These are phyloP conservation scores for Lamprotornis superbus DNA, from an alignment of 2,113 vertebrate genomes.

Conservation along the genomic window DNA sequence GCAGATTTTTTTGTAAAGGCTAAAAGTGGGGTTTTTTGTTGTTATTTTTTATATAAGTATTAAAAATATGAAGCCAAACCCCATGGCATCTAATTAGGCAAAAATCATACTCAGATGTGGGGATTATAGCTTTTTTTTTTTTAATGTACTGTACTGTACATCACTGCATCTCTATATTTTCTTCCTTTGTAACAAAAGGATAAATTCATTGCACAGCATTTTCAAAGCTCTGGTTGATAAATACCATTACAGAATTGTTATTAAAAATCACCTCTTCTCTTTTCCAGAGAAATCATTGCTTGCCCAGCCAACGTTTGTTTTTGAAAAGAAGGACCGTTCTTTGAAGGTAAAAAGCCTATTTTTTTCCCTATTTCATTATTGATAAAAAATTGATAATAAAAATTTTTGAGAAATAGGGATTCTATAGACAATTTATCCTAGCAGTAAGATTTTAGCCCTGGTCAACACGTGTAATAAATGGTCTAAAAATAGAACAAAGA, in stretches of 20 bases:
- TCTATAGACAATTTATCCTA: not conserved
- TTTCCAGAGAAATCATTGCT: constrained; percentile 75
- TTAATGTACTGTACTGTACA: not conserved
- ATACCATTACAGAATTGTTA: not conserved
- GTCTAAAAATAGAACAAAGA: not conserved
- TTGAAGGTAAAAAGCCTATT: constrained; percentile 72
- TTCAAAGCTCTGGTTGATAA: not conserved
- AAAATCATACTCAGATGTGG: not conserved
- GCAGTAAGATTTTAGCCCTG: not conserved
- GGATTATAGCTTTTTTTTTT: not conserved
- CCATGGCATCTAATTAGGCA: not conserved
- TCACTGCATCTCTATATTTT: not conserved
- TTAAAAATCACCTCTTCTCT: not conserved
- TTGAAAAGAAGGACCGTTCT: constrained; percentile 64
- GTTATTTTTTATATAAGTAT: not conserved
- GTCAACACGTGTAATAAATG: not conserved
- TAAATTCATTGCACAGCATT: not conserved
- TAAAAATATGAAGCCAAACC: not conserved
- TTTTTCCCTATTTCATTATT: not conserved
- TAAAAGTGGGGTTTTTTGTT: not conserved
- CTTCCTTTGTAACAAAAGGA: not conserved
- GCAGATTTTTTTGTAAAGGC: not conserved
- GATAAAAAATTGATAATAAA: not conserved
- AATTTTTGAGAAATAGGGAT: not conserved
- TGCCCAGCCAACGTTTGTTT: constrained; percentile 76